Base-by-base conservation (phyloP, 2,888 invertebrate species). In the Chouioia cunea region DNA sequence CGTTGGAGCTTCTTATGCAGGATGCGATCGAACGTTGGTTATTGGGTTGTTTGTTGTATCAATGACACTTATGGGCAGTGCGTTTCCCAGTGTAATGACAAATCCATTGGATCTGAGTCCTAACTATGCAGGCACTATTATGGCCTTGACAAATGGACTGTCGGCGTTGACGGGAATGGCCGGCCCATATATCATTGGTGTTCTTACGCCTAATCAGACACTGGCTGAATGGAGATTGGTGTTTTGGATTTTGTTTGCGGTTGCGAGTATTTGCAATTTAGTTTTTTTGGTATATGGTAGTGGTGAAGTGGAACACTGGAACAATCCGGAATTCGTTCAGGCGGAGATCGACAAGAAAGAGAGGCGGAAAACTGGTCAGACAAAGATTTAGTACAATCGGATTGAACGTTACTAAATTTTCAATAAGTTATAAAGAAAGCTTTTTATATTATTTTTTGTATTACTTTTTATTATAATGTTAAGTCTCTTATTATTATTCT, bases 251-350 rank as follows among this genome's bases (percentile, higher is more conserved):
- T 89, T 92, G 59, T 88, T 92, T 16, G 90, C 83, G 0, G 88
- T 93, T 2, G 88, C 93, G 69, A 85, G 89, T 0, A 70, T 89
- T 4, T 91, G 93, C 10, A 92, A 92, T 77, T 67, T 91, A 0
- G 78, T 92, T 12, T 94, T 91, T 83, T 77, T 90, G 15, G 73
- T 91, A 15, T 91, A 90, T 81, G 92, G 91, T 0, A 89, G 91
- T 72, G 93, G 91, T 0, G 91, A 93, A 60, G 88, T 91, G 68
- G 90, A 91, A 73, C 89, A 89, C 82, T 94, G 93, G 92, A 92
- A 93, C 76, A 88, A 90, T n/a, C 20, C 20, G 16, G 16, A 6
- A 50, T 50, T 20, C 20, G 50, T 18, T 8, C 16, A 50, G 10
- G 16, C 50, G n/a, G 18, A 50, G 10, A 50, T 18, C 4, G 16